Evolutionary conservation across 2,888 invertebrate species (phyloP), one percentile per base, ranked within the genome.

Genomic region (Chrysolina haemoptera): DNA sequence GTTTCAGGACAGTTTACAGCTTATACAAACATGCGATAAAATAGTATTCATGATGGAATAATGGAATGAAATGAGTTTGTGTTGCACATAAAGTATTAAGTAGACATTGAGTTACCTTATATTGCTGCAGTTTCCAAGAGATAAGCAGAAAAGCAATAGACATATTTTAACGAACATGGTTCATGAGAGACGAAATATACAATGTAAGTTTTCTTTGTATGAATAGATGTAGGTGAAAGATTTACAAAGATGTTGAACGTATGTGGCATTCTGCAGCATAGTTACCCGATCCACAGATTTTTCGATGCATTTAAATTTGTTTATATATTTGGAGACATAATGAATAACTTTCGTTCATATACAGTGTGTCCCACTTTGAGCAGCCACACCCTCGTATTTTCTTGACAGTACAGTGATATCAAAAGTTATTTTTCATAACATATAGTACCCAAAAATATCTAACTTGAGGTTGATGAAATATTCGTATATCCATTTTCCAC

Each of bases 41-140:
- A 66, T 9, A 50, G 48, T 50, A 50, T 43, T n/a, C 68, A 40
- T 20, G 18, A 18, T 14, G 62, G 62, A 18, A 53, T 40, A 63
- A 69, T 66, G 27, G 20, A 66, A 59, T 68, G n/a, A 41, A 62
- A 62, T 53, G 27, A 4, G 12, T 64, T 11, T 9, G 18, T 64
- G 18, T 55, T 12, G 55, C 10, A 59, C 59, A 59, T 27, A 27
- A 9, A 59, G 35, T 22, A 59, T 59, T 22, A 1, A 35, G n/a
- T 35, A 27, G 10, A 67, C 70, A 77, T 72, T 50, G 48, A 79
- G 77, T 83, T 84, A 84, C 84, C 84, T 84, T 80, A 74, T 82
- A 81, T 82, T 84, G 84, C 83, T 82, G 83, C 82, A 82, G 80
- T 81, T 83, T 83, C 83, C 84, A 77, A 79, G 79, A 79, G 80